Evolutionary conservation across 2,888 invertebrate species (phyloP), one percentile per base, ranked within the genome.

Genomic region (Pasiphila rectangulata): DNA sequence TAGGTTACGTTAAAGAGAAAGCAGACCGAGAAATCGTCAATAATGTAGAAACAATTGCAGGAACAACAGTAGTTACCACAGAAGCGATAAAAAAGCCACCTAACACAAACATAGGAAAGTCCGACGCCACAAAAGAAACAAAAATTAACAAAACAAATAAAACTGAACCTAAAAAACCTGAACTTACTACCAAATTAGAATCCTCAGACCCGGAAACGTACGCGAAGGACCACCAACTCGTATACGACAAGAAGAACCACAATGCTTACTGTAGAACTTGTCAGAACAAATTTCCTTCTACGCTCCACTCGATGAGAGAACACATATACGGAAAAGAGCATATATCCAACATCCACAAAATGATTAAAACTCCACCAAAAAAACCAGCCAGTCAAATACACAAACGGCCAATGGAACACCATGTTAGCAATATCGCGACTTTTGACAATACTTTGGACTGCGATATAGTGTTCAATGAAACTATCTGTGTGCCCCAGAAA

Each of bases 261-360:
- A 57, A 56, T 32, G 66, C 66, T 9, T 65, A 54, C 21, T 73
- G 72, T 34, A 57, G 52, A 10, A 20, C 45, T 9, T 73, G 72
- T 51, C 42, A 59, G 23, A 56, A 58, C 1, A 61, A 49, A 35
- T 40, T 73, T 1, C 64, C 67, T 0, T 62, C 65, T 1, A 51
- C 62, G 1, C 13, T 71, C 1, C 57, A 54, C 5, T 55, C 57
- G 12, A 64, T 76, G 62, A 63, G 63, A 37, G 70, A 75, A 42
- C 75, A 76, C 35, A 61, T 70, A 0, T 19, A 46, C 3, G 75
- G 72, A 5, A 54, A 45, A 4, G 41, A 40, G 1, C 78, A 78
- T 39, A 67, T 56, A 19, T 64, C 38, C 35, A 60, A 51, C 19
- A 17, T 55, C 21, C 64, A 36, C 29, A 60, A 51, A 19, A 19